A percentile compares a stretch with the other conserved stretches of the same genome.
phyloP scores from a whole-genome alignment of 2,113 vertebrate genomes.

The Piaya cayana region DNA sequence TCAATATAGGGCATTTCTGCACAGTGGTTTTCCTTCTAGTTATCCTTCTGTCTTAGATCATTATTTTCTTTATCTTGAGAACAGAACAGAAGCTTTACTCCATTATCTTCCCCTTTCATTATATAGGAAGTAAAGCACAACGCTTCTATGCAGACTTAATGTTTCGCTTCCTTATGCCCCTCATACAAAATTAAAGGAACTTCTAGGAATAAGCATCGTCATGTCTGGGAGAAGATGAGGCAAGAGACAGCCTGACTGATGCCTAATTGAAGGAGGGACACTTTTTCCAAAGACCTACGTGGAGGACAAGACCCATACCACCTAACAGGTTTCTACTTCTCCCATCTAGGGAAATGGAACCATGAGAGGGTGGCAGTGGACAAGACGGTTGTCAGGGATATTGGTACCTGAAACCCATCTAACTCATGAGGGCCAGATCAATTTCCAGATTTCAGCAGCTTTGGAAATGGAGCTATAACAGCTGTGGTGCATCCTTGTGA shows the following conservation, averaged over 20 bases:
- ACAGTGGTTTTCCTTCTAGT: not conserved
- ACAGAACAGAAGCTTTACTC: not conserved
- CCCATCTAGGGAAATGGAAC: not conserved
- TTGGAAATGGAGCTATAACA: not conserved
- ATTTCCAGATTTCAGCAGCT: not conserved
- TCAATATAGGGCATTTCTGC: not conserved
- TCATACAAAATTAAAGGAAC: not conserved
- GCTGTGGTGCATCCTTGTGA: not conserved
- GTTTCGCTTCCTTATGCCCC: not conserved
- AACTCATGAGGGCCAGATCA: not conserved
- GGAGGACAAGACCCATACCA: not conserved
- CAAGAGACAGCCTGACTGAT: not conserved
- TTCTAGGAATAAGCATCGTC: not conserved
- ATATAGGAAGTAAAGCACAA: not conserved
- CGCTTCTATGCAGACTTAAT: not conserved
- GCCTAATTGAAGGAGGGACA: not conserved
- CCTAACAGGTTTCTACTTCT: not conserved
- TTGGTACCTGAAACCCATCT: not conserved
- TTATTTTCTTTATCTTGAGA: not conserved
- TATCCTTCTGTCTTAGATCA: not conserved
- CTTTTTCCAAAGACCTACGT: not conserved
- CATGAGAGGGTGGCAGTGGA: not conserved
- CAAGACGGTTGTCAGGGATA: not conserved
- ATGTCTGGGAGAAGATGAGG: not conserved
- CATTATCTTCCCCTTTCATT: not conserved